Evolutionary conservation across 2,888 invertebrate species (phyloP).

Genomic region (Malachius bipustulatus): DNA sequence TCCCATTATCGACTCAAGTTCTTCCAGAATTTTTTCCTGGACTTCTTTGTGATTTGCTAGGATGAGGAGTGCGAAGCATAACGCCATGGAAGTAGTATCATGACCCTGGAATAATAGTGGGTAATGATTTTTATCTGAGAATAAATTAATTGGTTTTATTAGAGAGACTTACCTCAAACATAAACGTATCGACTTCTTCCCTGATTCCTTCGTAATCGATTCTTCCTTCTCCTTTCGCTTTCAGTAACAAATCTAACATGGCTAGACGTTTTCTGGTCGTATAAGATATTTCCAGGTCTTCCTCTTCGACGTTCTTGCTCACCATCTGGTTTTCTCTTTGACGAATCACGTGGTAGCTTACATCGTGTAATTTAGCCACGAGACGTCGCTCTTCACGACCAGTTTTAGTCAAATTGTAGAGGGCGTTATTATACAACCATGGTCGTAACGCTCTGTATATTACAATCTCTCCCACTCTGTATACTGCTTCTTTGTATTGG

Average conservation of each 20-base stretch:
- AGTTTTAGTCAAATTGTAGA: neutral
- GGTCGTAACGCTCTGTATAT: neutral
- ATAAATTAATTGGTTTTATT: neutral
- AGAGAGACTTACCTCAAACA: neutral
- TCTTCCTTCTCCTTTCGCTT: no score
- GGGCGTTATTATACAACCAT: neutral
- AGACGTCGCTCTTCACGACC: neutral
- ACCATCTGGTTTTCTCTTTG: constrained; percentile 1
- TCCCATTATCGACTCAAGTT: neutral
- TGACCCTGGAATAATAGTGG: neutral
- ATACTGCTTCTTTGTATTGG: neutral
- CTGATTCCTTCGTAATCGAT: neutral
- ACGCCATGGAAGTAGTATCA: neutral
- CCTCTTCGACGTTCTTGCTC: neutral
- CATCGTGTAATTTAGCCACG: neutral
- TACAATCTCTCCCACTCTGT: neutral
- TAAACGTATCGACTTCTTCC: neutral
- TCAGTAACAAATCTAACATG: neutral
- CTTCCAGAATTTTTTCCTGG: neutral
- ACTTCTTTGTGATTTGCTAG: neutral
- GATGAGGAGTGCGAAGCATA: neutral
- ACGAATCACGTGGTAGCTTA: neutral
- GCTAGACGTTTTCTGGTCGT: neutral
- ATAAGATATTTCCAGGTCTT: neutral
- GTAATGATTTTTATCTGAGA: neutral